Conservation (phyloP, 2,113 vertebrate genomes). For the Callionymus lyra region DNA sequence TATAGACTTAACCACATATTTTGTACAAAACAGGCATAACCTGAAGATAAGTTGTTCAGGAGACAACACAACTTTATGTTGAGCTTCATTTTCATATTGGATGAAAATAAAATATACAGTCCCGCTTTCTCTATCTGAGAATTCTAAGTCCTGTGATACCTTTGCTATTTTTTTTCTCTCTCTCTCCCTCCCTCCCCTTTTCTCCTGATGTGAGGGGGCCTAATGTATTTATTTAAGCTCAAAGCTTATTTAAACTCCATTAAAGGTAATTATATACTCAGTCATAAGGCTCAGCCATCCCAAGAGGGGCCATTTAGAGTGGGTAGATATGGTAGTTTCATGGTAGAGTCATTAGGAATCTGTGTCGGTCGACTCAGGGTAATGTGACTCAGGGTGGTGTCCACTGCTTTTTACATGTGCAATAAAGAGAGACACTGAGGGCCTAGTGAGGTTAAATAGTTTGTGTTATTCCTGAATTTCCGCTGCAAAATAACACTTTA, state of each 20-base stretch:
- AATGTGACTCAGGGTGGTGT: conserved; percentile 18
- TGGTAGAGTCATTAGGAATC: conserved; percentile 30
- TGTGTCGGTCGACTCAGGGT: conserved; percentile 17
- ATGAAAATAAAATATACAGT: too few relatives aligned
- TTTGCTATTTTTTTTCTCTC: conserved; percentile 8
- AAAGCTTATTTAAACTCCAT: conserved; percentile 62
- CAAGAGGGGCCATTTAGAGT: conserved; percentile 50
- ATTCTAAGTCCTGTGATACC: conserved; percentile 5
- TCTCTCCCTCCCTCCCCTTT: conserved; percentile 13
- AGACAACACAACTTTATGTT: too few relatives aligned
- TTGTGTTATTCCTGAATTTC: conserved; percentile 2
- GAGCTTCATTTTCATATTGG: too few relatives aligned
- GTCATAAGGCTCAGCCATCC: conserved; percentile 49
- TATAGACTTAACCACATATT: too few relatives aligned
- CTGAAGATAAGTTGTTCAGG: too few relatives aligned
- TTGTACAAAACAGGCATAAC: too few relatives aligned
- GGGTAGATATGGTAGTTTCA: conserved; percentile 29
- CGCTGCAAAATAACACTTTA: too few relatives aligned
- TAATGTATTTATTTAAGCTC: conserved; percentile 60
- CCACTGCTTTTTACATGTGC: conserved; percentile 10
- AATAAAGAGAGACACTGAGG: conserved; percentile 5
- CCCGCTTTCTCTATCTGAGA: too few relatives aligned
- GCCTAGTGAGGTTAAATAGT: conserved; percentile 8
- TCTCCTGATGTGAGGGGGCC: conserved; percentile 56
- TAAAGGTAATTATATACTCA: conserved; percentile 58